Conservation (phyloP, 2,113 vertebrate genomes). For the Rhagologus leucostigma region DNA sequence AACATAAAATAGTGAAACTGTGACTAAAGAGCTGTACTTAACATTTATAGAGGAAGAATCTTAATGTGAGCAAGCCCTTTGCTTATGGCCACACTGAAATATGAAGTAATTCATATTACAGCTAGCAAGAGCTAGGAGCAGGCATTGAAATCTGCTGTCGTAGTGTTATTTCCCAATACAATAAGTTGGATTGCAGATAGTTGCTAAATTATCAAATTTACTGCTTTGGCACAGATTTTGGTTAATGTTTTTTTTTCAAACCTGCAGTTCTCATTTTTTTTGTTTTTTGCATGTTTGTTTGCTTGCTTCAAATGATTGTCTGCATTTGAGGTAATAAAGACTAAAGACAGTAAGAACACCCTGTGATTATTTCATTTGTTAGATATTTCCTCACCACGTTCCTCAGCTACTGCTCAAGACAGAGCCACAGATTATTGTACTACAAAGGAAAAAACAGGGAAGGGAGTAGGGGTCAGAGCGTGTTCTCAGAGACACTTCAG, state of each 20-base stretch:
- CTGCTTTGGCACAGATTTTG: background rate
- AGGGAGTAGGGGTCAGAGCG: fast-evolving
- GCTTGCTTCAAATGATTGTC: background rate
- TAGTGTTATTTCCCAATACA: background rate
- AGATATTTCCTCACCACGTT: background rate
- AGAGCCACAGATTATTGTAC: background rate
- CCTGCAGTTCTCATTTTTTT: background rate
- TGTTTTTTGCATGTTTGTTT: background rate
- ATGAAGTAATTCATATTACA: background rate
- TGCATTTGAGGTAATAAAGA: background rate
- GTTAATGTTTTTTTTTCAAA: background rate
- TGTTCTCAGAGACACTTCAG: background rate
- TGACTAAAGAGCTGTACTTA: background rate
- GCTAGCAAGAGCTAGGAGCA: background rate
- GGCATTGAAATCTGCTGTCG: background rate
- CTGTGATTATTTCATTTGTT: background rate
- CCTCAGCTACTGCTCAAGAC: background rate
- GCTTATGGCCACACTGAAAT: background rate
- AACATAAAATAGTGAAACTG: background rate
- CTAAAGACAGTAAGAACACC: background rate
- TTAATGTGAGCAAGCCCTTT: background rate
- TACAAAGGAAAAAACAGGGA: background rate
- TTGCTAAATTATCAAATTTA: background rate
- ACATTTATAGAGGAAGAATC: background rate
- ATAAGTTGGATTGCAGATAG: background rate